These are phyloP conservation scores for Tachycineta bicolor DNA, from an alignment of 2,113 vertebrate genomes.

Conservation along the genomic window DNA sequence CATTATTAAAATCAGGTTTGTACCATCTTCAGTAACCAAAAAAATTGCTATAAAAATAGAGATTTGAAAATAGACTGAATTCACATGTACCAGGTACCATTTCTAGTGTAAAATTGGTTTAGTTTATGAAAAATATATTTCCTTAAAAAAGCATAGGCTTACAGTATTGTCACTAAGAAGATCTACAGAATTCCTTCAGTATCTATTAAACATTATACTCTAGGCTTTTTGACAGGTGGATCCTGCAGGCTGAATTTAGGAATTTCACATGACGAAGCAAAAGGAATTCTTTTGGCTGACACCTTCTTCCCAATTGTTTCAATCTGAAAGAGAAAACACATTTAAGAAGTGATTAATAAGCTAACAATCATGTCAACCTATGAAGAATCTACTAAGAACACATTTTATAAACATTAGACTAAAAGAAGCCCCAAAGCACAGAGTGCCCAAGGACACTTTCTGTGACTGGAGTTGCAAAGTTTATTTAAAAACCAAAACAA, in stretches of 20 bases:
- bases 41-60: constrained; percentile 71
- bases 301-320: constrained; percentile 98
- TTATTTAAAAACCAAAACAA: neutral
- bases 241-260: constrained; percentile 83
- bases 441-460: neutral
- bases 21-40: constrained; percentile 50
- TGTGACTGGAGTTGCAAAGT: neutral
- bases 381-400: neutral
- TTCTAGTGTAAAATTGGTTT: constrained; percentile 65
- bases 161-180: constrained; percentile 31
- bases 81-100: constrained; percentile 68
- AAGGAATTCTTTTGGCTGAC: constrained; percentile 86
- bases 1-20: constrained; percentile 65
- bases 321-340: constrained; percentile 77
- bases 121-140: constrained; percentile 78
- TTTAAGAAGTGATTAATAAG: neutral
- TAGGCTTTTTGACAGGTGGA: constrained; percentile 88
- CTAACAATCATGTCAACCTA: neutral
- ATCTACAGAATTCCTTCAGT: constrained; percentile 27
- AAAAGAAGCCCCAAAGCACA: neutral
- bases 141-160: constrained; percentile 67
- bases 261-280: constrained; percentile 84
- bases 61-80: constrained; percentile 73
- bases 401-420: neutral
- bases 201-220: constrained; percentile 74